Conservation (phyloP, 2,797 vertebrate genomes). For the Streptopelia turtur region DNA sequence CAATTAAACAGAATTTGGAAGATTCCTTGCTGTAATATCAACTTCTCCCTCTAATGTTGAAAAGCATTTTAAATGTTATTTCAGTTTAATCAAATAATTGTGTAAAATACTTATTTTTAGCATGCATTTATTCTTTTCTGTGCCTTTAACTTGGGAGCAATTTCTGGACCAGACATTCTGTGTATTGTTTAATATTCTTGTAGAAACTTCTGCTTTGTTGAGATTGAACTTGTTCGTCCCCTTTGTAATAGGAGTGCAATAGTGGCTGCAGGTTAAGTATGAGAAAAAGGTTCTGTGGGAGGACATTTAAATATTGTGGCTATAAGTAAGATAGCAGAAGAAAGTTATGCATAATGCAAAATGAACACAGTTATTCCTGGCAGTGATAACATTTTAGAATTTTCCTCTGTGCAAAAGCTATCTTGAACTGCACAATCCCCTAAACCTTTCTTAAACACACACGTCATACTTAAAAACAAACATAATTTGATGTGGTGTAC, state of each 20-base stretch:
- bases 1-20: not conserved
- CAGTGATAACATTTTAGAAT: not conserved
- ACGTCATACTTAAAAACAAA: not conserved
- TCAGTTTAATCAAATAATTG: not conserved
- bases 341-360: not conserved
- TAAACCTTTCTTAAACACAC: not conserved
- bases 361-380: not conserved
- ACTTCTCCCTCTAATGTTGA: not conserved
- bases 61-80: not conserved
- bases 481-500: not conserved
- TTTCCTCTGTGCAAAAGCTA: not conserved
- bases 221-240: not conserved
- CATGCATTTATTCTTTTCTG: not conserved
- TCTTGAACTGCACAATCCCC: not conserved
- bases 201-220: not conserved
- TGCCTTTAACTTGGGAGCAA: not conserved
- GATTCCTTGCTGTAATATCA: not conserved
- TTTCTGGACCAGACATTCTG: not conserved
- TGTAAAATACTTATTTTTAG: not conserved
- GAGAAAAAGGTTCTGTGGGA: not conserved
- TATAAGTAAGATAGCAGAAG: not conserved
- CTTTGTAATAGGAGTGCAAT: not conserved
- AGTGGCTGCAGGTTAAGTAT: not conserved
- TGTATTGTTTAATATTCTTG: not conserved
- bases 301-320: not conserved